These are phyloP conservation scores for Sebastes schlegelii DNA, from an alignment of 2,113 vertebrate genomes.

Conservation along the genomic window DNA sequence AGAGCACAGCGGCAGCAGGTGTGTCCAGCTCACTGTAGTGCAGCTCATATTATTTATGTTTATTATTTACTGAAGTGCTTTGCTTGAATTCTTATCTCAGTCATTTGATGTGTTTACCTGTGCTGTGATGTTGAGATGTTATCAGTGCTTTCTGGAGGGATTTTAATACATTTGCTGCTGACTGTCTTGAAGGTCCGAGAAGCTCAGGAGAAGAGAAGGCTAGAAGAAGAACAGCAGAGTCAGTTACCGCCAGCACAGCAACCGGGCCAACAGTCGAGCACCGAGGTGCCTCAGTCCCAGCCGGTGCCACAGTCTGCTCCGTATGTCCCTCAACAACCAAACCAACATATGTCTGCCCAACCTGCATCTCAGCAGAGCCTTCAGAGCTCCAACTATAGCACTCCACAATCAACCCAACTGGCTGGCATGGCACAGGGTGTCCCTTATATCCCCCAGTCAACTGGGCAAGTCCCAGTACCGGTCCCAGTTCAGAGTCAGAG, in stretches of 20 bases:
- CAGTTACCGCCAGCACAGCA: constrained; percentile 59
- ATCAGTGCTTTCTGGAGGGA: not conserved
- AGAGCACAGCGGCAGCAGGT: constrained; percentile 94
- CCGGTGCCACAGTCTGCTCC: constrained; percentile 49
- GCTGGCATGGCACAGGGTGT: constrained; percentile 49
- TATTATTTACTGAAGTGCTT: not conserved
- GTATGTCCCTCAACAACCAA: constrained; percentile 65
- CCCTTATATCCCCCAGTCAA: constrained; percentile 61
- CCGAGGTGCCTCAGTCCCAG: constrained; percentile 63
- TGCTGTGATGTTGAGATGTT: not conserved
- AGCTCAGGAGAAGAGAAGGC: constrained; percentile 91
- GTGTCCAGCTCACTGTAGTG: not conserved
- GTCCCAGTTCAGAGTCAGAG: constrained; percentile 61
- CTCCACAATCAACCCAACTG: constrained; percentile 61
- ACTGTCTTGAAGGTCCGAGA: constrained; percentile 85
- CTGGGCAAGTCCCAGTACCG: constrained; percentile 51
- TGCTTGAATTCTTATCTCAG: not conserved
- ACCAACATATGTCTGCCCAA: constrained; percentile 68
- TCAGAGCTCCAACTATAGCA: constrained; percentile 67
- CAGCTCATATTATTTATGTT: not conserved
- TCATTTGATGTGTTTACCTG: not conserved
- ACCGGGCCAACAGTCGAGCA: constrained; percentile 75
- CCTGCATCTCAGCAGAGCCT: constrained; percentile 69
- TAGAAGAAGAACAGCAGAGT: constrained; percentile 85
- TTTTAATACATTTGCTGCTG: not conserved